Evolutionary conservation across 2,888 invertebrate genomes (phyloP), one percentile per base, ranked within the genome.

Genomic region (Drosophila bunnanda): DNA sequence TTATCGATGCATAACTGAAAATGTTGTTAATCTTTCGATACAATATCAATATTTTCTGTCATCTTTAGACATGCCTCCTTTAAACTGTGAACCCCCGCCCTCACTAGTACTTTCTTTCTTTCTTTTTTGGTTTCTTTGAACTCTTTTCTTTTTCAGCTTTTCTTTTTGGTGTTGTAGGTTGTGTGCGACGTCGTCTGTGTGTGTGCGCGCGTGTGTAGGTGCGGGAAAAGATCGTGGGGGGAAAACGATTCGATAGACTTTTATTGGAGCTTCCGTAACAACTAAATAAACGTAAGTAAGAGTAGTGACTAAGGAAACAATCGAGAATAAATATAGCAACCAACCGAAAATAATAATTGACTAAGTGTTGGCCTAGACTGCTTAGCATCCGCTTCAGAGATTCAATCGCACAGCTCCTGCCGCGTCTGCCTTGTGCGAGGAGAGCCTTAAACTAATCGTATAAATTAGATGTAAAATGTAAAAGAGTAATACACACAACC

Each of bases 401-500:
- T 50, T 50, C 50, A 34, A 20, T 15, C 30, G 50, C 48, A 17
- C 46, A 58, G 68, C 54, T 38, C 43, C 36, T 59, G 43, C 34
- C 30, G 43, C 32, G 15, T 55, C 50, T 22, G 38, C 58, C 8
- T 20, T 30, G 34, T 53, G 46, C 71, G 77, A 72, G 78, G 65
- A 70, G 74, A 79, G 73, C 71, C 81, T 83, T 62, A 78, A 75
- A 67, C 65, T 67, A 60, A 61, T 58, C 30, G 56, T 69, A 69
- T 77, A 69, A 70, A 77, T 73, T 39, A 75, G 17, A 66, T 43
- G 30, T 48, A 50, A 50, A 32, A 22, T 34, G 50, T 78, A 86
- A 78, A 84, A 83, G 57, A 86, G 80, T 83, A 86, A 79, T 85
- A 82, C 88, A 84, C 88, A 84, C 84, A 84, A 84, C 84, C 84